These are phyloP conservation scores for Triplophysa bombifrons DNA, from an alignment of 2,797 vertebrate genomes.

Conservation along the genomic window DNA sequence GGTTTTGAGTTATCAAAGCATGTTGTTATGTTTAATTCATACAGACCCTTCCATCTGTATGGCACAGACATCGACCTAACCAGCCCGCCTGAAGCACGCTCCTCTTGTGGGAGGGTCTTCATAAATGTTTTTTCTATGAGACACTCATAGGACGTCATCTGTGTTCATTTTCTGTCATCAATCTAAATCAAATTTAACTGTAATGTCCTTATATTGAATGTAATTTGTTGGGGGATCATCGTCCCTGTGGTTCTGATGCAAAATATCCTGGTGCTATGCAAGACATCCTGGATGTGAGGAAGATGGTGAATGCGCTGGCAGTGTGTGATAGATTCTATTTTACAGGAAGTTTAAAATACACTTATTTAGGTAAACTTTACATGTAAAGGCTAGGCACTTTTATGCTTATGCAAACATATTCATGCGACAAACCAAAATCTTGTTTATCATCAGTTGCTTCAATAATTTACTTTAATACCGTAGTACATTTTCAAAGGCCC, in stretches of 20 bases:
- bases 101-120: constrained; percentile 34
- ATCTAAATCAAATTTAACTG: constrained; percentile 30
- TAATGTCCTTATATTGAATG: constrained; percentile 25
- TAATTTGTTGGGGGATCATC: constrained; percentile 4
- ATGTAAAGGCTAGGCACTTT: constrained; percentile 17
- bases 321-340: neutral
- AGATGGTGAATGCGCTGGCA: constrained; percentile 5
- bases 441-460: neutral
- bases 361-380: constrained; percentile 4
- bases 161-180: constrained; percentile 46
- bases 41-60: constrained; percentile 46
- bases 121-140: constrained; percentile 46
- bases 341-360: neutral
- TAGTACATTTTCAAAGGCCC: neutral
- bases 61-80: constrained; percentile 47
- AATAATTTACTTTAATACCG: neutral
- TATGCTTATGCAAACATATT: constrained; percentile 41
- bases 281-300: constrained; percentile 5
- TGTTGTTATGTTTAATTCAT: constrained; percentile 54
- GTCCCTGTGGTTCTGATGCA: neutral
- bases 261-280: constrained; percentile 36
- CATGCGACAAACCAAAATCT: neutral
- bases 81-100: constrained; percentile 25
- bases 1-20: constrained; percentile 55
- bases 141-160: constrained; percentile 53